Percentiles rank a stretch among this genome's conserved stretches.
Conservation (phyloP, 2,888 invertebrate species). For the Omphaloscelis lunosa region DNA sequence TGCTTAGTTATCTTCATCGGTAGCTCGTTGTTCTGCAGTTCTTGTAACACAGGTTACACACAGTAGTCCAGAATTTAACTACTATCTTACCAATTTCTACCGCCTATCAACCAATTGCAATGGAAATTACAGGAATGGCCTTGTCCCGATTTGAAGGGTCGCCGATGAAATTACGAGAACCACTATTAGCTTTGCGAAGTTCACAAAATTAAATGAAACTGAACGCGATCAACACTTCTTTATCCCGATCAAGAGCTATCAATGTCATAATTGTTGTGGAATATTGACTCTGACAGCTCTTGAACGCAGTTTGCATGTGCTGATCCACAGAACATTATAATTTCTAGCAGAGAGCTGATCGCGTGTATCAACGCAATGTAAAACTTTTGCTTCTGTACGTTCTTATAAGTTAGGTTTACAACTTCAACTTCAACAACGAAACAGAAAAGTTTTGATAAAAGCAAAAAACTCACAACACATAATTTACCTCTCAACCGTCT, state of each 20-base stretch:
- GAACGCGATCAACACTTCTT: background rate
- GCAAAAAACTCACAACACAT: background rate
- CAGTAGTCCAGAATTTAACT: background rate
- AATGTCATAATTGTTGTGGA: background rate
- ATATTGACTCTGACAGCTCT: background rate
- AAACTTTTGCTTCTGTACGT: background rate
- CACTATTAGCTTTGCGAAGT: background rate
- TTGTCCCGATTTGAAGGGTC: background rate
- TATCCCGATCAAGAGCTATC: too few species aligned
- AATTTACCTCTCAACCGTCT: background rate
- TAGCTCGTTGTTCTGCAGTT: background rate
- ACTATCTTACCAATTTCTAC: too few species aligned
- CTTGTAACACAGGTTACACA: background rate
- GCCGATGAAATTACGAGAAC: background rate
- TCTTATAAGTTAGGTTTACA: background rate
- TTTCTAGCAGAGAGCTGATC: background rate
- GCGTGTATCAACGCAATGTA: background rate
- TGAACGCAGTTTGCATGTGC: background rate
- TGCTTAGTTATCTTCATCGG: background rate
- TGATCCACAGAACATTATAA: background rate
- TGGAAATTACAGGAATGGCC: background rate
- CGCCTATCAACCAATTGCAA: background rate
- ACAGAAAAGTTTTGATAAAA: background rate
- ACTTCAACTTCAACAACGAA: slow-evolving; percentile 1
- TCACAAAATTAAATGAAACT: background rate